Percentiles rank a stretch among this genome's conserved stretches.
These are phyloP conservation scores for Brachyhypopomus gauderio DNA, from an alignment of 2,113 vertebrate species.

Conservation along the genomic window DNA sequence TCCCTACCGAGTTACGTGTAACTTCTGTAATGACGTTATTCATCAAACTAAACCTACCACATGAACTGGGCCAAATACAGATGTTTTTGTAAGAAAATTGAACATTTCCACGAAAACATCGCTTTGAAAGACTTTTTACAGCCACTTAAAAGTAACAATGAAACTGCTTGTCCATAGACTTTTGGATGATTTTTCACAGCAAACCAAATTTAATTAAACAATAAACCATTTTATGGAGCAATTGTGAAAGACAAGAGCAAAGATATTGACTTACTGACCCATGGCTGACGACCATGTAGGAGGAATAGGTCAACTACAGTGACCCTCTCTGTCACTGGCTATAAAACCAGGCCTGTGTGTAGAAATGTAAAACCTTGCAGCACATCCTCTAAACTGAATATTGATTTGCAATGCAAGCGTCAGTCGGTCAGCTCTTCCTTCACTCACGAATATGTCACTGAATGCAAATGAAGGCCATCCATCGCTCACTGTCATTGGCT, in stretches of 20 bases:
- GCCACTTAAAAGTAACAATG: conserved; percentile 24
- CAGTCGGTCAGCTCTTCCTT: conserved; percentile 2
- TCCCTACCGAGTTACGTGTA: conserved; percentile 29
- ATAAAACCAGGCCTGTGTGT: neutral
- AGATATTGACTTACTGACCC: conserved; percentile 1
- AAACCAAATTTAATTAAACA: conserved; percentile 11
- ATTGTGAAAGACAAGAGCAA: conserved; percentile 17
- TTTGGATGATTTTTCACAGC: neutral
- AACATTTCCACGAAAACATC: conserved; percentile 33
- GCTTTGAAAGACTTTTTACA: conserved; percentile 10
- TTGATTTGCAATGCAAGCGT: conserved; percentile 20
- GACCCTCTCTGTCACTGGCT: neutral
- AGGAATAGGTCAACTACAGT: neutral
- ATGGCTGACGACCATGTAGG: neutral
- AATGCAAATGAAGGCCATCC: neutral
- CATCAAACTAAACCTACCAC: conserved; percentile 43
- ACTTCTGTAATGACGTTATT: conserved; percentile 43
- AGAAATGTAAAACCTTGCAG: neutral
- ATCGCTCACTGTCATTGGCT: neutral
- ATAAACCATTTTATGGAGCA: conserved; percentile 21
- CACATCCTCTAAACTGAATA: neutral
- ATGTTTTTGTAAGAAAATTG: neutral
- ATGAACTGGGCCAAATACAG: conserved; percentile 33
- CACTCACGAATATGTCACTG: neutral
- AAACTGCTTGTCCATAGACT: neutral